Evolutionary conservation across 2,113 vertebrate species (phyloP), one percentile per base, ranked within the genome.

Genomic region (Forbesichthys agassizii): DNA sequence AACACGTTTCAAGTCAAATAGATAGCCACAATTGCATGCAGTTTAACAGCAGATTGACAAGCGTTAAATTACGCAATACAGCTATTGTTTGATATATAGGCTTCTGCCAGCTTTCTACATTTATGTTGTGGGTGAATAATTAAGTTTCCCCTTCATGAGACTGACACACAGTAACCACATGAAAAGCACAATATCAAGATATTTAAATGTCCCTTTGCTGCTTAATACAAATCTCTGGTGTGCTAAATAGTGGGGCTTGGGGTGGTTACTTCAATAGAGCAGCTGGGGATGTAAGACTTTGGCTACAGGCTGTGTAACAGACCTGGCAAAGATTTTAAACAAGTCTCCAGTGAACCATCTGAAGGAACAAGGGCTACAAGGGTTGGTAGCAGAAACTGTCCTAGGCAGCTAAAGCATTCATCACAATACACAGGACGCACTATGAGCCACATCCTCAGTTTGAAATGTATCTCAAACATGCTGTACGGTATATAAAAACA

Each of bases 371-470:
- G 74, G 66, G 78, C 68, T 79, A 69, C 12, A 12, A 42, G 58
- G 36, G 13, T 7, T 59, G 83, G 70, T 72, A 67, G 69, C 16
- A 56, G 74, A 74, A 82, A 86, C 81, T 82, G 78, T 83, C 75
- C 77, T 58, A 1, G 10, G 1, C 52, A 76, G 60, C 56, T 61
- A 77, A 63, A 48, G 74, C 71, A 18, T 53, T 46, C 69, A 61
- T 68, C 77, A 86, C 80, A 86, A 89, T 84, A 64, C 36, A 42
- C 36, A 42, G 4, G 36, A 42, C 5, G 4, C 36, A 42, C 36
- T 42, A 42, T 74, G 56, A 81, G 76, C 76, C 86, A 81, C 84
- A 81, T 83, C 79, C 86, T 83, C 55, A 68, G 16, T 84, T 77
- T 70, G 61, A 78, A 51, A 77, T 54, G 54, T 73, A 60, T 71